Conservation (phyloP, 2,888 invertebrate species). For the Lissonota sp. region DNA sequence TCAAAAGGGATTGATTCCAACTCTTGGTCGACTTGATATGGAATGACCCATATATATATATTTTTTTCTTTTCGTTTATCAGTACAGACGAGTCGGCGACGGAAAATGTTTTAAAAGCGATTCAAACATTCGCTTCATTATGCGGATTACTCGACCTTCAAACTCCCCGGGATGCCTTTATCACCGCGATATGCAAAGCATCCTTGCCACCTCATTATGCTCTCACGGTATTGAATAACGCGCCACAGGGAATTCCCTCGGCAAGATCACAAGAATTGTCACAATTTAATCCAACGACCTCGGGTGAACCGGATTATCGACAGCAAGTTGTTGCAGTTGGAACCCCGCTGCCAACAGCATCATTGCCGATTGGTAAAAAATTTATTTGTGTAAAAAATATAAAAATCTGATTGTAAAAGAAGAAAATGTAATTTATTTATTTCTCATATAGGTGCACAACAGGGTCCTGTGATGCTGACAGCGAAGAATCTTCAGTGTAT, state of each 20-base stretch:
- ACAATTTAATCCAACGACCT: slow-evolving; percentile 73
- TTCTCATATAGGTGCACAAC: slow-evolving; percentile 87
- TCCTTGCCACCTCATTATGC: slow-evolving; percentile 98
- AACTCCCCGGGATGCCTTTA: slow-evolving; percentile 96
- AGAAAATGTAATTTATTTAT: slow-evolving; percentile 1
- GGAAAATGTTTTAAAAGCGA: slow-evolving; percentile 95
- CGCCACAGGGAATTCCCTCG: slow-evolving; percentile 85
- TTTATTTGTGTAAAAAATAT: not conserved
- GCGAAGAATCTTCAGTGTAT: slow-evolving; percentile 99
- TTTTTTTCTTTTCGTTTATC: slow-evolving; percentile 56
- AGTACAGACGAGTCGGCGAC: slow-evolving; percentile 96
- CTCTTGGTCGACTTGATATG: too few species aligned
- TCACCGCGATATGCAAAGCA: slow-evolving; percentile 97
- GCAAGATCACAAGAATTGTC: slow-evolving; percentile 77
- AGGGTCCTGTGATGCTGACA: slow-evolving; percentile 97
- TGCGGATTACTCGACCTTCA: slow-evolving; percentile 93
- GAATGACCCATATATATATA: slow-evolving; percentile 4
- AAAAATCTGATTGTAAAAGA: not conserved
- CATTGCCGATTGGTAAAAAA: slow-evolving; percentile 88
- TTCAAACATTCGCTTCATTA: slow-evolving; percentile 95
- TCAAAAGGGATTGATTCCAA: too few species aligned
- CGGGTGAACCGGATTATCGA: slow-evolving; percentile 90
- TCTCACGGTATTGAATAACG: slow-evolving; percentile 91
- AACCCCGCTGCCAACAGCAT: slow-evolving; percentile 95
- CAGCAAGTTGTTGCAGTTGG: slow-evolving; percentile 99